Conservation (phyloP, 1,140 invertebrate genomes). For the Gonatopus flavifemur region DNA sequence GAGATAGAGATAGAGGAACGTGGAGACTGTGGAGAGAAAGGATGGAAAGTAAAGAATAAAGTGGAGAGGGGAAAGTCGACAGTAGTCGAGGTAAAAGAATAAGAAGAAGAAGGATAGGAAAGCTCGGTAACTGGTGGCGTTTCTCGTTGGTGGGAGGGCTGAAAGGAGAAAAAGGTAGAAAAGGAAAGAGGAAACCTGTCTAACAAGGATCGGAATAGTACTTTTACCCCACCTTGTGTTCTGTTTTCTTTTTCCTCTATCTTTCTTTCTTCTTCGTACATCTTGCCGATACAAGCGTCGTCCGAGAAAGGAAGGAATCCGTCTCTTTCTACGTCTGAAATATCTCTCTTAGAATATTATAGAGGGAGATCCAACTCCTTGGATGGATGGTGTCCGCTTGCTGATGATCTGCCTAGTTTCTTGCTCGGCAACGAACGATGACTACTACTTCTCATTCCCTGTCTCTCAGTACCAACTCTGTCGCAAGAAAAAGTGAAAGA, state of each 20-base stretch:
- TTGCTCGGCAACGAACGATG: too few species aligned
- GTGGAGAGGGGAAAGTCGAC: not conserved
- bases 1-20: too few species aligned
- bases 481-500: too few species aligned
- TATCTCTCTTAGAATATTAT: slow-evolving; percentile 51
- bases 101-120: not conserved
- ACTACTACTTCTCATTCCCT: too few species aligned
- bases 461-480: too few species aligned
- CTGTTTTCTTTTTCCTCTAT: not conserved
- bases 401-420: too few species aligned
- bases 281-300: slow-evolving; percentile 42
- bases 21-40: slow-evolving; percentile 5
- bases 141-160: not conserved
- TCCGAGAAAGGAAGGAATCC: too few species aligned
- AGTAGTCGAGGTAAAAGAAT: too few species aligned
- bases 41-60: slow-evolving; percentile 10
- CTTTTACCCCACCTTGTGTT: not conserved
- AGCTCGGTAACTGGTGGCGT: too few species aligned
- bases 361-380: too few species aligned
- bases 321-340: slow-evolving; percentile 41
- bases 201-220: slow-evolving; percentile 16
- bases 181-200: slow-evolving; percentile 20
- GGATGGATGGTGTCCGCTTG: too few species aligned
- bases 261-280: slow-evolving; percentile 29
- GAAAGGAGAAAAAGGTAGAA: slow-evolving; percentile 24